These are phyloP conservation scores for Luehdorfia chinensis DNA, from an alignment of 1,140 invertebrate species.

Conservation along the genomic window DNA sequence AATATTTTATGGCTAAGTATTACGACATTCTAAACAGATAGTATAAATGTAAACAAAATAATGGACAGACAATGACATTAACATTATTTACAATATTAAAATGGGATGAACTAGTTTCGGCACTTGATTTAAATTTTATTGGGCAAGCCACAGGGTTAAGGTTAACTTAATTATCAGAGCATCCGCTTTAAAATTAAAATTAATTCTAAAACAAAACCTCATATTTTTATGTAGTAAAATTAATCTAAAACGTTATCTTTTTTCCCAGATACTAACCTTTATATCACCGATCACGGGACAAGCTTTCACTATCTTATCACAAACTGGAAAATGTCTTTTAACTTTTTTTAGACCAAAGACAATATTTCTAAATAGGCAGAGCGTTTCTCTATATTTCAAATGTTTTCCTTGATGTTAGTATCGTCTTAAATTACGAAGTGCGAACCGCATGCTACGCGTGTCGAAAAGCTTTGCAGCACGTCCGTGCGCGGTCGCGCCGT, in stretches of 20 bases:
- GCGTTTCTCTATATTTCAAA: too few species aligned
- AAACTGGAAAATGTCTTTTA: constrained; percentile 17
- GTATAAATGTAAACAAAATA: neutral
- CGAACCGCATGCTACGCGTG: constrained; percentile 34
- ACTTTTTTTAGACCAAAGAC: neutral
- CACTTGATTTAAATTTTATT: constrained; percentile 27
- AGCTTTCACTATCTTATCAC: constrained; percentile 50
- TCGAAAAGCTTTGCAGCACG: constrained; percentile 32
- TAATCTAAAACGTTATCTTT: too few species aligned
- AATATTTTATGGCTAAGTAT: neutral
- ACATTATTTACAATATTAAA: constrained; percentile 9
- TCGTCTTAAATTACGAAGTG: constrained; percentile 22
- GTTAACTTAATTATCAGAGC: constrained; percentile 35
- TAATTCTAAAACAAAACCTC: too few species aligned
- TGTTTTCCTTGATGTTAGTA: constrained; percentile 18
- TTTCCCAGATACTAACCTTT: constrained; percentile 48
- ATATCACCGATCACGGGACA: constrained; percentile 43
- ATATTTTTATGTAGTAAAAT: too few species aligned
- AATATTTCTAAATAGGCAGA: too few species aligned
- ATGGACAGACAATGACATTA: neutral
- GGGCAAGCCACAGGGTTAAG: constrained; percentile 35
- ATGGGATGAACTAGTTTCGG: constrained; percentile 22
- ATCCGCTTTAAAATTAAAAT: constrained; percentile 23
- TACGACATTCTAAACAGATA: neutral
- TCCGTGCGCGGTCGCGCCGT: constrained; percentile 40